phyloP scores from a whole-genome alignment of 1,140 invertebrate genomes.

The Diploscapter pachys region DNA sequence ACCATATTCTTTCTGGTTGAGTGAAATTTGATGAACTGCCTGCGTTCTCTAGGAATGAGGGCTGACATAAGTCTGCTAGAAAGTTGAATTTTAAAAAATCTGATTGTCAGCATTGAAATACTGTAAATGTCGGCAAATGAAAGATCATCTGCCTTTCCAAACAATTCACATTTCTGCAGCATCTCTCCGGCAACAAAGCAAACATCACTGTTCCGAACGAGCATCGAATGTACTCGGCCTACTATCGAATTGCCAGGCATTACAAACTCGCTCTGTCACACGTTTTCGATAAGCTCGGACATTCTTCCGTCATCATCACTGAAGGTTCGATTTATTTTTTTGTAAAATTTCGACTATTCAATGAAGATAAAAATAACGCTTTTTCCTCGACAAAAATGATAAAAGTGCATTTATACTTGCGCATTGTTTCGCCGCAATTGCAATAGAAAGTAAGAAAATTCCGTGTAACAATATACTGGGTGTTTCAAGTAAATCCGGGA shows the following conservation, averaged over 20 bases:
- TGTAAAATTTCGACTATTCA: no score
- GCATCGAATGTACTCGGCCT: constrained; percentile 89
- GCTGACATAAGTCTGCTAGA: not conserved
- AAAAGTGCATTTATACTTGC: no score
- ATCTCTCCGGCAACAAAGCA: constrained; percentile 81
- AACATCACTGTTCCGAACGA: constrained; percentile 79
- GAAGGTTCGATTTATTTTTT: constrained; percentile 70
- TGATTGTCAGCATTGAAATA: not conserved
- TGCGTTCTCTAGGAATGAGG: no score
- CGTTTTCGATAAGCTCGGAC: constrained; percentile 77
- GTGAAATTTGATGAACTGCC: no score
- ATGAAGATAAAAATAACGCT: no score
- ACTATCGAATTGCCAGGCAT: constrained; percentile 93
- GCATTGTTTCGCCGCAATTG: no score
- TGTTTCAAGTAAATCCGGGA: no score
- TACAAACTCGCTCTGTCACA: constrained; percentile 92
- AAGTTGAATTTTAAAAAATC: not conserved
- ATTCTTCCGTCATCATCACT: constrained; percentile 84
- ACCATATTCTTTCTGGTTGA: no score
- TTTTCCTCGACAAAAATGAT: no score
- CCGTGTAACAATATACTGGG: no score
- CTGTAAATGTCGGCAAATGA: not conserved
- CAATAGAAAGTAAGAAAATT: no score
- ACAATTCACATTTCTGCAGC: constrained; percentile 35
- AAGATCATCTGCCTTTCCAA: not conserved